phyloP scores from a whole-genome alignment of 2,797 vertebrate species.

The Acanthurus leucopareius region DNA sequence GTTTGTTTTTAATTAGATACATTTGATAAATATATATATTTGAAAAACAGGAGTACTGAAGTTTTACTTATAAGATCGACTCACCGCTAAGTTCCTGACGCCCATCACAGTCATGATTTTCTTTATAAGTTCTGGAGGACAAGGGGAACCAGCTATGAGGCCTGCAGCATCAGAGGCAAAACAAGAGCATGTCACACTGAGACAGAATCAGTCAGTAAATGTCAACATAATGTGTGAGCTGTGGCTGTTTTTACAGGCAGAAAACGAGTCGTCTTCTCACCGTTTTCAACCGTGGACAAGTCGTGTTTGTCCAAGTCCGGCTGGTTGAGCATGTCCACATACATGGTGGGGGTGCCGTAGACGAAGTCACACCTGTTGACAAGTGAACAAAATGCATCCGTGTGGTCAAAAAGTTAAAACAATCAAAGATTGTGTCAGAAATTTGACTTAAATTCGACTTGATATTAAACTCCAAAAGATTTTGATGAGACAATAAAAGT shows the following conservation, averaged over 20 bases:
- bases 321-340: constrained; percentile 90
- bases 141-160: constrained; percentile 88
- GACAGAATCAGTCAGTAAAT: background rate
- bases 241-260: background rate
- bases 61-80: constrained; percentile 60
- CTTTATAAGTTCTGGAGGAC: constrained; percentile 88
- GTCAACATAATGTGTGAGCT: background rate
- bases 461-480: too few relatives aligned
- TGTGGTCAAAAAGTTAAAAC: background rate
- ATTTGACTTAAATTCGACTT: background rate
- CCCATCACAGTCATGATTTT: constrained; percentile 81
- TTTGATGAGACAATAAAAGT: background rate
- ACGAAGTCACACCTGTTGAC: constrained; percentile 85
- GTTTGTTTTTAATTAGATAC: background rate
- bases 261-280: constrained; percentile 77
- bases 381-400: background rate
- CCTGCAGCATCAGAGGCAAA: constrained; percentile 78
- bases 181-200: background rate
- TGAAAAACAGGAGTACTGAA: background rate
- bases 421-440: background rate
- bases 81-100: constrained; percentile 86
- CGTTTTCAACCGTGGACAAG: constrained; percentile 85
- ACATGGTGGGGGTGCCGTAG: constrained; percentile 95
- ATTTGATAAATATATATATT: background rate
- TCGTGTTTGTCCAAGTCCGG: constrained; percentile 85